Percentiles rank a stretch among this genome's conserved stretches.
Evolutionary conservation across 1,140 invertebrate species (phyloP).

Genomic region (Leptinotarsa lineolata): DNA sequence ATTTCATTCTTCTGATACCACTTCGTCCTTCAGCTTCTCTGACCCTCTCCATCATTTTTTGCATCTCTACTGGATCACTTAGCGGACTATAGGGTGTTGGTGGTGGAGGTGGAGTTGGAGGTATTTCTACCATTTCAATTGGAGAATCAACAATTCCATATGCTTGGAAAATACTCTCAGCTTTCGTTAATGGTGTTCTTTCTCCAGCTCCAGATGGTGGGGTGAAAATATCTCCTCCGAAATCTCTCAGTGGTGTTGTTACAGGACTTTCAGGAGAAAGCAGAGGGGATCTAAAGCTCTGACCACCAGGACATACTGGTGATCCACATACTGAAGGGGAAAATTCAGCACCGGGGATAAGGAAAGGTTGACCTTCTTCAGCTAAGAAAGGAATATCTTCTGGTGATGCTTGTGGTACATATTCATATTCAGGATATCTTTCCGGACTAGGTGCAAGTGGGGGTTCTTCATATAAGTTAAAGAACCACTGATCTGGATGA

Average conservation of each 20-base stretch:
- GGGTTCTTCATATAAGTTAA: not conserved
- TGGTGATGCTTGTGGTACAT: not conserved
- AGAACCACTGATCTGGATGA: slow-evolving; percentile 6
- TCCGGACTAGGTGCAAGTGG: not conserved
- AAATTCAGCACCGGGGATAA: not conserved
- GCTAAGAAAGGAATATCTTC: not conserved
- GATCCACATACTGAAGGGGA: not conserved
- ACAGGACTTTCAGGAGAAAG: not conserved
- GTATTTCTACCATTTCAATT: not conserved
- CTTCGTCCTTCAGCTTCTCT: not conserved
- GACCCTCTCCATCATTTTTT: not conserved
- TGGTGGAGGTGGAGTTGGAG: not conserved
- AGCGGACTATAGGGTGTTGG: slow-evolving; percentile 2
- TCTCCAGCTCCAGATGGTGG: not conserved
- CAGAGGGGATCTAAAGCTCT: not conserved
- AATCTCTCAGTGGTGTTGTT: not conserved
- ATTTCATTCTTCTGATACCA: not conserved
- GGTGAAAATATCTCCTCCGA: not conserved
- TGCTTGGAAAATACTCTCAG: not conserved
- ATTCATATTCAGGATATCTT: not conserved
- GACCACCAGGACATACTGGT: not conserved
- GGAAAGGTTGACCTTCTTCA: not conserved
- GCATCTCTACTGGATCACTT: not conserved
- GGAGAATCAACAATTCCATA: not conserved
- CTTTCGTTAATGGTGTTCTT: not conserved